These are phyloP conservation scores for Heteromurus nitidus DNA, from an alignment of 2,888 invertebrate genomes.

Conservation along the genomic window DNA sequence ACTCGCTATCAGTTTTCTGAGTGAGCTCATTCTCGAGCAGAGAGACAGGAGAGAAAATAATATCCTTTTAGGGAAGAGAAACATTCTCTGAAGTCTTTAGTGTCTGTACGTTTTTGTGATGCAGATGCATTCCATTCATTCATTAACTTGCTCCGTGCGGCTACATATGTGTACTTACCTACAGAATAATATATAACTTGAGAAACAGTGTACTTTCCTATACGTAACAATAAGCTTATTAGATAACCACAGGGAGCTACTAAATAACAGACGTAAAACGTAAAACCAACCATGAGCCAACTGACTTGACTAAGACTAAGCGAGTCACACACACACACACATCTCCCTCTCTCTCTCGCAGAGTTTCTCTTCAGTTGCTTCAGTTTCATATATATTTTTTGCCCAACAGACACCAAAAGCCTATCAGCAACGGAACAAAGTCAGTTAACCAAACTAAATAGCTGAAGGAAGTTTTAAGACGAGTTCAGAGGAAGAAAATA, in stretches of 20 bases:
- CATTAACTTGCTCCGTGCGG: constrained; percentile 7
- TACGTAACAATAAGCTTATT: constrained; percentile 58
- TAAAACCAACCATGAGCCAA: constrained; percentile 25
- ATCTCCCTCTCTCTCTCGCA: not conserved
- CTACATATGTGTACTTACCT: constrained; percentile 7
- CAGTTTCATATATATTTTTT: no score
- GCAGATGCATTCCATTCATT: constrained; percentile 60
- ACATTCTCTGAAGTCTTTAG: no score
- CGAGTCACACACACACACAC: constrained; percentile 7
- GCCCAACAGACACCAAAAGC: constrained; percentile 23
- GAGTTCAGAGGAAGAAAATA: constrained; percentile 6
- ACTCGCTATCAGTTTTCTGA: no score
- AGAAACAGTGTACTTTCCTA: not conserved
- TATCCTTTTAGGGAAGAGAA: no score
- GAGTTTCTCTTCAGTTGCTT: no score
- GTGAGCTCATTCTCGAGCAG: no score
- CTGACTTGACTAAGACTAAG: constrained; percentile 30
- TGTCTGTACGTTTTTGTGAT: no score
- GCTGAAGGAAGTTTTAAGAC: constrained; percentile 36
- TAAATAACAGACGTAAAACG: constrained; percentile 43
- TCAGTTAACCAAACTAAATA: constrained; percentile 49
- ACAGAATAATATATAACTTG: not conserved
- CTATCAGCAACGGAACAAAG: constrained; percentile 31
- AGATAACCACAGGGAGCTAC: constrained; percentile 56
- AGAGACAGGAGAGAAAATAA: no score